phyloP scores from a whole-genome alignment of 92 coral and sea anemone species.

The Epizoanthus fatuus region DNA sequence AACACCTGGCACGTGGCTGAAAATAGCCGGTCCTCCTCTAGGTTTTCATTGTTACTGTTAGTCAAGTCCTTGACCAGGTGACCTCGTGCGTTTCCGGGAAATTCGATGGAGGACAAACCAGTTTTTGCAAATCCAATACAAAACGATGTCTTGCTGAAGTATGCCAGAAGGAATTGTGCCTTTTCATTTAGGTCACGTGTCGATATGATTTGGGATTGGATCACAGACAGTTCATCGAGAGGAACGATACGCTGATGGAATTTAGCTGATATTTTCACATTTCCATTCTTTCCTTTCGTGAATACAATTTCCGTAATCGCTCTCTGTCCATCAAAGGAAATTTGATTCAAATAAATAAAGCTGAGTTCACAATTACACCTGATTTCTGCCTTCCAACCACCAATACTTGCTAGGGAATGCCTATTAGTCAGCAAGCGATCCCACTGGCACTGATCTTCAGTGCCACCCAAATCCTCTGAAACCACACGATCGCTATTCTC shows the following conservation, averaged over 20 bases:
- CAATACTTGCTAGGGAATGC: not conserved
- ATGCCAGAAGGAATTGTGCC: not conserved
- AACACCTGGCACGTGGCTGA: not conserved
- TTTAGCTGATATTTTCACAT: not conserved
- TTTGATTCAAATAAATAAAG: not conserved
- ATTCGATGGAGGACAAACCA: not conserved
- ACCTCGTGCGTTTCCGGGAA: not conserved
- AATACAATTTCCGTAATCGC: not conserved
- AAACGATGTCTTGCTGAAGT: not conserved
- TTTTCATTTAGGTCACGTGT: not conserved
- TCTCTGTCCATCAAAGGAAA: slow-evolving; percentile 4
- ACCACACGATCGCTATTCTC: not conserved
- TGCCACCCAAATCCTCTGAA: not conserved
- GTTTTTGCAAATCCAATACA: not conserved
- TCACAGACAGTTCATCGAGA: not conserved
- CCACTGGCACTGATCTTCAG: no score
- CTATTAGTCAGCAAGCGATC: no score
- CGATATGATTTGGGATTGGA: not conserved
- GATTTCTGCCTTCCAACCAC: not conserved
- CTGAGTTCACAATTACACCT: not conserved
- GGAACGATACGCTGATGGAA: not conserved
- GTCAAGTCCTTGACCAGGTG: not conserved
- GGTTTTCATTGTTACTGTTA: not conserved
- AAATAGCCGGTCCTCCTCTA: not conserved
- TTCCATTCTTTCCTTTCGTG: not conserved